Evolutionary conservation across 2,797 vertebrate species (phyloP).

Genomic region (Gallinago stenura): DNA sequence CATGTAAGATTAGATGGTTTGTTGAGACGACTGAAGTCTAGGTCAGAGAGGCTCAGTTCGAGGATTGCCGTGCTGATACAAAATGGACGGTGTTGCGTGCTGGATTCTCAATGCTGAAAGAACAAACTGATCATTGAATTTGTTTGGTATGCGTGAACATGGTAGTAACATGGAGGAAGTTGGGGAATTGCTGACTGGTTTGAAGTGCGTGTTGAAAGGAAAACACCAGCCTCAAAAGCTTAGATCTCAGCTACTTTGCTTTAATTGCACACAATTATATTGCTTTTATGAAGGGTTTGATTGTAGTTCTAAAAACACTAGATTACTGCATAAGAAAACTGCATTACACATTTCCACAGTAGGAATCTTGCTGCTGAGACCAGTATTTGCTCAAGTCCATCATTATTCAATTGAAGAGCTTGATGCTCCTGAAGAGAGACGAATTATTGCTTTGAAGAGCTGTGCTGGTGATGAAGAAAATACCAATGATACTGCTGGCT

Average conservation of each 20-base stretch:
- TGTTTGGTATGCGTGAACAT: neutral
- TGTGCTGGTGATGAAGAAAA: constrained; percentile 52
- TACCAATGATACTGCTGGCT: neutral
- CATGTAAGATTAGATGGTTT: neutral
- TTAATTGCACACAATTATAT: neutral
- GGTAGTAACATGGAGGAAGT: neutral
- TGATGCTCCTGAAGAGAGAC: constrained; percentile 53
- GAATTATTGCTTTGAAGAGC: constrained; percentile 64
- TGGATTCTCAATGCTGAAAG: neutral
- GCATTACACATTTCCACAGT: constrained; percentile 35
- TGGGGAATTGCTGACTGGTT: neutral
- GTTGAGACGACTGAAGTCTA: neutral
- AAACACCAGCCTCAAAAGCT: neutral
- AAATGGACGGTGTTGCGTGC: neutral
- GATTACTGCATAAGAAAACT: constrained; percentile 8
- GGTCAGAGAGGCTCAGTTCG: neutral
- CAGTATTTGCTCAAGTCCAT: constrained; percentile 57
- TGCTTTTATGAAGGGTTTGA: neutral
- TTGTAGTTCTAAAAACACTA: neutral
- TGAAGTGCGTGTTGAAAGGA: neutral
- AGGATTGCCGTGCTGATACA: neutral
- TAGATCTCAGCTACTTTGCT: neutral
- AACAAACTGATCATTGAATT: neutral
- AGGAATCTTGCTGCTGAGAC: constrained; percentile 10
- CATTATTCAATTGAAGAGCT: constrained; percentile 69